Conservation (phyloP, 2,888 invertebrate genomes). For the Agrochola lychnidis region DNA sequence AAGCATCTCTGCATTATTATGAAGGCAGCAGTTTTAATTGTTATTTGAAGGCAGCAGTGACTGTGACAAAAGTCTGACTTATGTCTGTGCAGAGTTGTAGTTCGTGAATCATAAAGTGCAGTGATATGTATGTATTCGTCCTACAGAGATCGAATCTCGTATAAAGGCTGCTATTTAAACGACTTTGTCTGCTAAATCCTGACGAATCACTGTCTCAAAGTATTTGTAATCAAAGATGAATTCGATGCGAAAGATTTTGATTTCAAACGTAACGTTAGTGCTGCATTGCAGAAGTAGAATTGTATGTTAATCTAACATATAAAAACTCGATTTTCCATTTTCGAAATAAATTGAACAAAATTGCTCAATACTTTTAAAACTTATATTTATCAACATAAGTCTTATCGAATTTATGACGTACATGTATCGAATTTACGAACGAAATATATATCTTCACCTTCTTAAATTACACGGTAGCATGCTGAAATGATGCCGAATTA, state of each 20-base stretch:
- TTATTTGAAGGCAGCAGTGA: slow-evolving; percentile 24
- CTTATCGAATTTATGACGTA: slow-evolving; percentile 60
- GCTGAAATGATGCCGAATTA: slow-evolving; percentile 25
- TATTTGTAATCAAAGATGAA: slow-evolving; percentile 14
- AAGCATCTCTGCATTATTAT: slow-evolving; percentile 29
- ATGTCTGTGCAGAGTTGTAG: slow-evolving; percentile 24
- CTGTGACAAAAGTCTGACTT: slow-evolving; percentile 48
- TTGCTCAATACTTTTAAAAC: slow-evolving; percentile 58
- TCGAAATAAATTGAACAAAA: slow-evolving; percentile 41
- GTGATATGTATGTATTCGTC: slow-evolving; percentile 68
- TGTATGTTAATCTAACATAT: slow-evolving; percentile 13
- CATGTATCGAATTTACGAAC: slow-evolving; percentile 52
- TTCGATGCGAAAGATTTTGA: slow-evolving; percentile 30
- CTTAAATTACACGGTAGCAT: slow-evolving; percentile 24
- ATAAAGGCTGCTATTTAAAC: slow-evolving; percentile 62
- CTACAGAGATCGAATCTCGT: slow-evolving; percentile 73
- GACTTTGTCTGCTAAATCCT: slow-evolving; percentile 33
- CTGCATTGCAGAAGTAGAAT: slow-evolving; percentile 25
- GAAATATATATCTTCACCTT: slow-evolving; percentile 23
- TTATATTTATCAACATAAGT: slow-evolving; percentile 49
- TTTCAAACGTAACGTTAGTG: slow-evolving; percentile 11
- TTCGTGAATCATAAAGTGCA: slow-evolving; percentile 38
- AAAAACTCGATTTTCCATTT: slow-evolving; percentile 25
- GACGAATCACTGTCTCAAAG: slow-evolving; percentile 40
- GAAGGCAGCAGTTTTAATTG: slow-evolving; percentile 23